Conservation (phyloP, 2,797 vertebrate species). For the Oreochromis mossambicus region DNA sequence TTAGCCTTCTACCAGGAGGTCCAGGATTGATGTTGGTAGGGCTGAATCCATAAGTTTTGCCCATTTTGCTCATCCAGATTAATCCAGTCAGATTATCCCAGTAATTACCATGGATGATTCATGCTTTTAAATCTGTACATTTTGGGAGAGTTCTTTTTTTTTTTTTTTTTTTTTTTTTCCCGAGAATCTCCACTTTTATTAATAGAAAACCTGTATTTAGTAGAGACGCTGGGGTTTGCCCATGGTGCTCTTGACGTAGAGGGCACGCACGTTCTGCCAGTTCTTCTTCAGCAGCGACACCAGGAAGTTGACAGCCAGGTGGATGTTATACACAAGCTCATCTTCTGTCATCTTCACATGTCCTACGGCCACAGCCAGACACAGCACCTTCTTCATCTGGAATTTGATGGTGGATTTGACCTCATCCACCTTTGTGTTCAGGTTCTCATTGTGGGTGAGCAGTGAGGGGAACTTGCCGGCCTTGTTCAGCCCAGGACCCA, state of each 20-base stretch:
- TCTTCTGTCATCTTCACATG: constrained; percentile 97
- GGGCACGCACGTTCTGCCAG: constrained; percentile 96
- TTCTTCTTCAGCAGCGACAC: constrained; percentile 99
- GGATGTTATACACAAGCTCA: constrained; percentile 96
- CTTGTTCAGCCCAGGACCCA: constrained; percentile 96
- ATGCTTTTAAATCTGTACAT: not conserved
- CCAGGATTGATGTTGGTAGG: not conserved
- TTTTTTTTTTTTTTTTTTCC: no score
- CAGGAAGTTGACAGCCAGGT: constrained; percentile 93
- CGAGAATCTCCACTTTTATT: constrained; percentile 71
- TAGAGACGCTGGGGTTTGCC: constrained; percentile 97
- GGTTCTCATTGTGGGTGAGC: constrained; percentile 97
- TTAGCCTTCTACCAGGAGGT: not conserved
- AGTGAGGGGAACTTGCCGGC: constrained; percentile 97
- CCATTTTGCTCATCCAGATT: not conserved
- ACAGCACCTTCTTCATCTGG: constrained; percentile 99
- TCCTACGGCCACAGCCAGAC: constrained; percentile 94
- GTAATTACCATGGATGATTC: not conserved
- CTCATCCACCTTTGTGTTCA: constrained; percentile 94
- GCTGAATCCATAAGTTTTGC: not conserved
- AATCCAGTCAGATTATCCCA: not conserved
- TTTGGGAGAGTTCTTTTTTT: no score
- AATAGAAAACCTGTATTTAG: constrained; percentile 68
- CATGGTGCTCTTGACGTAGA: constrained; percentile 98
- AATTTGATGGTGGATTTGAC: constrained; percentile 99